Conservation (phyloP, 2,113 vertebrate genomes). For the Gasterosteus nipponicus region DNA sequence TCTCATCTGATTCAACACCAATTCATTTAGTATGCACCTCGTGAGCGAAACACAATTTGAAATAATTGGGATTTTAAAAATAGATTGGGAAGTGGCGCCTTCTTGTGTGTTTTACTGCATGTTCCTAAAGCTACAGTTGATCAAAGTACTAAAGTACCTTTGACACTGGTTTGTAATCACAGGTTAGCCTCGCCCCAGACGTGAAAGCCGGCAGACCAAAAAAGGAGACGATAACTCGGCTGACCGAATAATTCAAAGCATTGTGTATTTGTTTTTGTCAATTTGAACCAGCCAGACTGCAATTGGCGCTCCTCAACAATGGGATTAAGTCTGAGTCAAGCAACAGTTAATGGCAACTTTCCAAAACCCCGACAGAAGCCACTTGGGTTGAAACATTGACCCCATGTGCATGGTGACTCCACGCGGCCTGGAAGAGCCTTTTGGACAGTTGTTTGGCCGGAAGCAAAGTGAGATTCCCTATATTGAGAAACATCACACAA, state of each 20-base stretch:
- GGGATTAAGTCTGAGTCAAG: neutral
- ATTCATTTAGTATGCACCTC: neutral
- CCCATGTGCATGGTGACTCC: neutral
- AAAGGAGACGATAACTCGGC: neutral
- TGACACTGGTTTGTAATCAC: neutral
- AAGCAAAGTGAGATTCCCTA: too few species aligned
- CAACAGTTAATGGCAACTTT: neutral
- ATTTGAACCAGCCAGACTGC: neutral
- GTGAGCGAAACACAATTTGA: neutral
- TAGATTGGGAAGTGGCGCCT: neutral
- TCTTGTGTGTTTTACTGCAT: neutral
- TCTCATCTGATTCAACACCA: neutral
- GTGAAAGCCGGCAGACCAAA: neutral
- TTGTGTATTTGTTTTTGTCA: neutral
- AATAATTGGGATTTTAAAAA: neutral
- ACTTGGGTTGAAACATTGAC: neutral
- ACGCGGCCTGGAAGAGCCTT: neutral
- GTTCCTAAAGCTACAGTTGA: neutral
- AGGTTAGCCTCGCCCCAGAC: neutral
- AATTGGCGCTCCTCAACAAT: neutral
- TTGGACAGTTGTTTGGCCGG: neutral
- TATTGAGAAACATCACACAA: neutral
- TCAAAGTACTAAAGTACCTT: neutral
- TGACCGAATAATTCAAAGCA: constrained; percentile 1
- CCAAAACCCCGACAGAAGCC: neutral